These are phyloP conservation scores for Lontra canadensis DNA, from an alignment of 2,113 vertebrate genomes.

Conservation along the genomic window DNA sequence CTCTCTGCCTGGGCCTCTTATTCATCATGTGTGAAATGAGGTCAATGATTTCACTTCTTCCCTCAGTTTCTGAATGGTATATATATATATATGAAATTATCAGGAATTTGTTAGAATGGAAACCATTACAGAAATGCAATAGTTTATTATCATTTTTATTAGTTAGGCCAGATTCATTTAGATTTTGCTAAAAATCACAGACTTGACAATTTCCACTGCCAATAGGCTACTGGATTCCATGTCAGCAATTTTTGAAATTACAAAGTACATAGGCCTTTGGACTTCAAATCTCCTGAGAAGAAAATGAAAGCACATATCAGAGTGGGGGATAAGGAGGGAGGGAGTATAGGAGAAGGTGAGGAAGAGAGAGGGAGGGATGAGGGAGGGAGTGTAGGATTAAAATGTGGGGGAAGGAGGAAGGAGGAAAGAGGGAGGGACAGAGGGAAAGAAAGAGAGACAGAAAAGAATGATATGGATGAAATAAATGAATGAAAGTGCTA, in stretches of 20 bases:
- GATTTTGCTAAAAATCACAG: constrained; percentile 44
- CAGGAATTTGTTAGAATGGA: not conserved
- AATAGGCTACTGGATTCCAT: constrained; percentile 16
- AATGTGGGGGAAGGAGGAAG: too few species aligned
- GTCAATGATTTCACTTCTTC: not conserved
- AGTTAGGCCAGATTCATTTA: constrained; percentile 12
- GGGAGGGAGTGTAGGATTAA: too few species aligned
- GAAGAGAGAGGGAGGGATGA: not conserved
- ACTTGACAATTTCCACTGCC: not conserved
- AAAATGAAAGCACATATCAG: not conserved
- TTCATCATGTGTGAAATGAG: not conserved
- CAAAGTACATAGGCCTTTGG: not conserved
- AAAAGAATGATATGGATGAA: not conserved
- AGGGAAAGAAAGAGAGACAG: not conserved
- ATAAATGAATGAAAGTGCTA: not conserved
- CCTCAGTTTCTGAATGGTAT: not conserved
- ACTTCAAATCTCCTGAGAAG: not conserved
- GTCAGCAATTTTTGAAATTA: not conserved
- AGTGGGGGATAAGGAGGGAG: not conserved
- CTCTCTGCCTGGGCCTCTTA: not conserved
- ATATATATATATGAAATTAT: not conserved
- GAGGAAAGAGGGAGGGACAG: not conserved
- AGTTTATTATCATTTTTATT: constrained; percentile 53
- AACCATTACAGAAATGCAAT: not conserved
- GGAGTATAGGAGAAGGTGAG: not conserved